Evolutionary conservation across 2,888 invertebrate species (phyloP).

Genomic region (Melanargia galathea): DNA sequence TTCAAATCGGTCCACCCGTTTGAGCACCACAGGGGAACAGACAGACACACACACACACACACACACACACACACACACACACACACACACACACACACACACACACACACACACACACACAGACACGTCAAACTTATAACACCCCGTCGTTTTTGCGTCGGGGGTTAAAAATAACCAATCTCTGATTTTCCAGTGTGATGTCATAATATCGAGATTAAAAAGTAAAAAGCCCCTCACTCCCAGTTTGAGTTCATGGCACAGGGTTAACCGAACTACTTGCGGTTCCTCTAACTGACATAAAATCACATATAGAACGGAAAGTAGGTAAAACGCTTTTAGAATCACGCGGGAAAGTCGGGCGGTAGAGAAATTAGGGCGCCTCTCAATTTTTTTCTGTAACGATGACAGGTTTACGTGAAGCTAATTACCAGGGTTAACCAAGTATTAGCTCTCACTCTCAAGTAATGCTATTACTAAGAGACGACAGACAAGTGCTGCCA

Average conservation of each 20-base stretch:
- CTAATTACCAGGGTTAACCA: conserved; percentile 6
- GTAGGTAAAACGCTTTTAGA: conserved; percentile 16
- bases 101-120: too few species aligned
- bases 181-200: conserved; percentile 23
- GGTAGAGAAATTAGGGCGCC: conserved; percentile 5
- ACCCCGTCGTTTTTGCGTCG: too few species aligned
- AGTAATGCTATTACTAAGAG: too few species aligned
- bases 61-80: too few species aligned
- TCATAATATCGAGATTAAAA: conserved; percentile 20
- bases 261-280: conserved; percentile 51
- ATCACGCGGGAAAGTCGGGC: not conserved
- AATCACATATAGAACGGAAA: conserved; percentile 13
- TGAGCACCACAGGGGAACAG: too few species aligned
- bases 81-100: too few species aligned
- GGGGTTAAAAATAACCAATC: too few species aligned
- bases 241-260: conserved; percentile 69
- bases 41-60: too few species aligned
- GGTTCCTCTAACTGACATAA: conserved; percentile 13
- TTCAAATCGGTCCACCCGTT: too few species aligned
- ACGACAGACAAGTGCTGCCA: too few species aligned
- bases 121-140: too few species aligned
- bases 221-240: conserved; percentile 47
- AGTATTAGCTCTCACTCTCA: too few species aligned
- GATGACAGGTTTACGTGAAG: conserved; percentile 12
- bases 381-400: not conserved